Conservation (phyloP, 2,113 vertebrate genomes). For the Pseudorhombus dupliciocellatus region DNA sequence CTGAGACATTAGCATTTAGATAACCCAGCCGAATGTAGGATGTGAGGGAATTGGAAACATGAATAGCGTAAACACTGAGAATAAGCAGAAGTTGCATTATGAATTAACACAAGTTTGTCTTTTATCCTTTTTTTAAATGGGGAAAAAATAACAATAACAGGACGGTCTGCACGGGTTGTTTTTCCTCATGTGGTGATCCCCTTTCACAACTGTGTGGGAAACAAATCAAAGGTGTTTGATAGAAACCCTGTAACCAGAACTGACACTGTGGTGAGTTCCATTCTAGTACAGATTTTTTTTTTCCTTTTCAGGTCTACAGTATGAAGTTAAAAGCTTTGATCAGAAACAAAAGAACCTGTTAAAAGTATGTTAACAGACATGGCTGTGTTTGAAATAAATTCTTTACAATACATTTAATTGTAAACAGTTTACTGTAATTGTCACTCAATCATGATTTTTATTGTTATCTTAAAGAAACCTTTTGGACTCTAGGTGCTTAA, state of each 20-base stretch:
- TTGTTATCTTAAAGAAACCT: too few relatives aligned
- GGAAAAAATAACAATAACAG: background rate
- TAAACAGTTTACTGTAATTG: too few relatives aligned
- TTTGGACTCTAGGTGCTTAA: too few relatives aligned
- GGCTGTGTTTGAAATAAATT: background rate
- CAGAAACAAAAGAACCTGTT: background rate
- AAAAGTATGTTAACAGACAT: background rate
- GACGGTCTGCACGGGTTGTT: slow-evolving; percentile 8
- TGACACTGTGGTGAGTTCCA: slow-evolving; percentile 5
- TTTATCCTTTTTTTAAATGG: slow-evolving; percentile 17
- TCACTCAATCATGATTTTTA: too few relatives aligned
- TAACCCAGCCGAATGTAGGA: slow-evolving; percentile 75
- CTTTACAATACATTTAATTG: too few relatives aligned
- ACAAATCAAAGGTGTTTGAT: background rate
- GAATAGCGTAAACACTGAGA: slow-evolving; percentile 72
- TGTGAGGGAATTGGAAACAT: slow-evolving; percentile 71
- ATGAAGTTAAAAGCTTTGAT: background rate
- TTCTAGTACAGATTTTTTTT: slow-evolving; percentile 18
- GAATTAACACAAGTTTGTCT: slow-evolving; percentile 67
- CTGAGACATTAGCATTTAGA: slow-evolving; percentile 85
- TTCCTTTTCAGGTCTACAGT: background rate
- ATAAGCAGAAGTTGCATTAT: slow-evolving; percentile 73
- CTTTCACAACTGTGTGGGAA: background rate
- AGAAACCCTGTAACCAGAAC: background rate
- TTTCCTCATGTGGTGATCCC: background rate